Conservation (phyloP, 1,140 invertebrate genomes). For the Drosophila eugracilis region DNA sequence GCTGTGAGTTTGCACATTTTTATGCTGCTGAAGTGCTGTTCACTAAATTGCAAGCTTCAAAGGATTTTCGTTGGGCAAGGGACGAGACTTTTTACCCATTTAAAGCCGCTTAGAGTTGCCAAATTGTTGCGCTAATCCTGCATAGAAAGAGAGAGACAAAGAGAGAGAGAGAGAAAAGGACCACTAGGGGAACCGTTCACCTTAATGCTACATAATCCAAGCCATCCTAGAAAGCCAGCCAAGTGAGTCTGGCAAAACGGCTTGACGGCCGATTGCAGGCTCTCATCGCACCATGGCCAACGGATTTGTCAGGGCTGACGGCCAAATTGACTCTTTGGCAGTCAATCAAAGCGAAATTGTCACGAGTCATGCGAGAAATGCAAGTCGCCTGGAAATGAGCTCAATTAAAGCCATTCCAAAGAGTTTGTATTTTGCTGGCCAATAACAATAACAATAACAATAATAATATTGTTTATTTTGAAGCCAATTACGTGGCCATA, state of each 20-base stretch:
- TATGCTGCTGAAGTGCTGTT: background rate
- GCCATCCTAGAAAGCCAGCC: background rate
- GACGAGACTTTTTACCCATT: background rate
- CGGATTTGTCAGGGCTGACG: slow-evolving; percentile 27
- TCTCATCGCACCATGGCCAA: slow-evolving; percentile 22
- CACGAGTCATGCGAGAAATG: slow-evolving; percentile 60
- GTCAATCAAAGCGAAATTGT: slow-evolving; percentile 36
- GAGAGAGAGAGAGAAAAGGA: background rate
- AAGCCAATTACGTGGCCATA: slow-evolving; percentile 58
- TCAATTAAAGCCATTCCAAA: slow-evolving; percentile 64
- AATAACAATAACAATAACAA: slow-evolving; percentile 23
- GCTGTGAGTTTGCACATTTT: background rate
- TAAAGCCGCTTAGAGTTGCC: slow-evolving; percentile 1
- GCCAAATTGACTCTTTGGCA: slow-evolving; percentile 49
- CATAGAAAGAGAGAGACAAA: too few relatives aligned
- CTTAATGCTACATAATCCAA: slow-evolving; percentile 3
- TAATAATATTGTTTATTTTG: slow-evolving; percentile 62
- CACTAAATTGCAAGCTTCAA: background rate
- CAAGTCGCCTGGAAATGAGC: slow-evolving; percentile 42
- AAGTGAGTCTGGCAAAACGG: background rate
- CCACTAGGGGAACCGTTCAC: background rate
- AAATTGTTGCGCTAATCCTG: background rate
- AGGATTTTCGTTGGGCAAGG: background rate
- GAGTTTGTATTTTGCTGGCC: slow-evolving; percentile 15
- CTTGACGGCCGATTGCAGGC: background rate